Evolutionary conservation across 92 coral and sea anemone species (phyloP), one percentile per base, ranked within the genome.

Genomic region (Meandrina meandrites): DNA sequence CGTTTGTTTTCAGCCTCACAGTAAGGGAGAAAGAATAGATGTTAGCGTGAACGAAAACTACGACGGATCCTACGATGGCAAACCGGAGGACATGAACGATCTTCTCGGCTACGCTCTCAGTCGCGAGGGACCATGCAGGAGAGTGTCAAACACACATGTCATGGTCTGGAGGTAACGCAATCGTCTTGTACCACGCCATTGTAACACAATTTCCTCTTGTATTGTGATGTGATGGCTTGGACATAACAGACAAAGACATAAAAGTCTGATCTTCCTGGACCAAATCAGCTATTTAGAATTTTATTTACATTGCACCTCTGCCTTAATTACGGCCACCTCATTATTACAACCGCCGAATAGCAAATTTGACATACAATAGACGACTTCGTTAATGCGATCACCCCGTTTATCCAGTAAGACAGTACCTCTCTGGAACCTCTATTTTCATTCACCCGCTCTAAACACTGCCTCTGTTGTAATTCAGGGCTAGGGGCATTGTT

Each of bases 11-110:
- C 77, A 96, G 99, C 99, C 99, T 19, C 99, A 97, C 94, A 93
- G 92, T 74, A 97, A 97, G 87, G 99, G 99, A 51, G 99, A 98
- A 73, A 92, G 98, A 76, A 95, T 97, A 73, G 99, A 97, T 84
- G 99, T 97, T 7, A 93, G 99, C 86, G 95, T 97, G 30, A 97
- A 97, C 74, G 99, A 97, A 51, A 94, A 93, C 86, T 97, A 97
- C 32, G 99, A 97, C 67, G 95, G 98, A 24, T 90, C 98, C 8
- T 94, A 94, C 75, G 95, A 96, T 35, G 99, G 99, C 0, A 96
- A 89, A 72, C 89, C 91, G 5, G 99, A 97, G 48, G 99, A 95
- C 79, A 81, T 97, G 86, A 97, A 94, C 76, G 96, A 91, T 54
- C 80, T 95, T 89, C 86, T 97, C 3, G 99, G 99, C 15, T 97